Conservation (phyloP, 2,888 invertebrate genomes). For the Xanthorhoe spadicearia region DNA sequence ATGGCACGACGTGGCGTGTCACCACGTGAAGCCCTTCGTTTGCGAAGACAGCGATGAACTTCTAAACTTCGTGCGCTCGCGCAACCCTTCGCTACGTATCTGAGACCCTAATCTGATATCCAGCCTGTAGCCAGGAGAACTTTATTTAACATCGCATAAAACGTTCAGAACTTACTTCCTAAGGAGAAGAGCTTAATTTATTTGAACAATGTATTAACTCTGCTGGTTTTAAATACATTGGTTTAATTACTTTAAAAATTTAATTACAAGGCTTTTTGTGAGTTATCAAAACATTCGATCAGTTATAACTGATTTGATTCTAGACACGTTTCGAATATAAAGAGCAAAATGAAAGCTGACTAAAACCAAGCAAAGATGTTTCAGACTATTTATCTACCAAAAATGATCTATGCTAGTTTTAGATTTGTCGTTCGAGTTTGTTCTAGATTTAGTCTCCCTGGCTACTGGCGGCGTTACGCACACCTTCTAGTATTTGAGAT, state of each 20-base stretch:
- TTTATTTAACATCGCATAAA: background rate
- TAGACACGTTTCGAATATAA: background rate
- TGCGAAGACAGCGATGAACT: slow-evolving; percentile 96
- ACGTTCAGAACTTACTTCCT: background rate
- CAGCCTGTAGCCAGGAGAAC: slow-evolving; percentile 8
- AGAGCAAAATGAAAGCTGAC: background rate
- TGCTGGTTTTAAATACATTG: no score
- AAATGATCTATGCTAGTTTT: background rate
- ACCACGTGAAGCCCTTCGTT: slow-evolving; percentile 94
- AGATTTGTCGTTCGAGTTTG: background rate
- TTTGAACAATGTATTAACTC: background rate
- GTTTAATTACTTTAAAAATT: background rate
- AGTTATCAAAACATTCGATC: background rate
- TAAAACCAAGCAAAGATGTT: background rate
- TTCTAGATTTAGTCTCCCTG: slow-evolving; percentile 6
- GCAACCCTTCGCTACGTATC: slow-evolving; percentile 93
- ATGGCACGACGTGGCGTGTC: slow-evolving; percentile 95
- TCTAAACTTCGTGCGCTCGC: slow-evolving; percentile 94
- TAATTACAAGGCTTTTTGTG: background rate
- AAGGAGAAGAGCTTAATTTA: background rate
- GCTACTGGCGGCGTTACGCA: slow-evolving; percentile 22
- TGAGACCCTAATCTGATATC: slow-evolving; percentile 62
- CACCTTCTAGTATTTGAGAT: slow-evolving; percentile 65
- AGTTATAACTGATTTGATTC: background rate
- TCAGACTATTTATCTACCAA: background rate